phyloP scores from a whole-genome alignment of 1,140 invertebrate species.

The Drosophila dunni region DNA sequence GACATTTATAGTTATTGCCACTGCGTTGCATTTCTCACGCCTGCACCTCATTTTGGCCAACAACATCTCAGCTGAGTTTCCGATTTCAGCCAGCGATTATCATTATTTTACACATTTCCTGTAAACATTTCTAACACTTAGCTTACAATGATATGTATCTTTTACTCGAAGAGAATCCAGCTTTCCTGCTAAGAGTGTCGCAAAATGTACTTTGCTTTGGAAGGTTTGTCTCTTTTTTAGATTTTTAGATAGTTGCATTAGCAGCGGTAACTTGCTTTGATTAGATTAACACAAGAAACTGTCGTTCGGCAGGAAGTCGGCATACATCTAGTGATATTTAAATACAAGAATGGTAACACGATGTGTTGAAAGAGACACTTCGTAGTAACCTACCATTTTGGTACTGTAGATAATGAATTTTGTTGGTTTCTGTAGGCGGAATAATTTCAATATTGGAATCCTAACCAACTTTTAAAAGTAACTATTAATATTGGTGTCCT shows the following conservation, averaged over 20 bases:
- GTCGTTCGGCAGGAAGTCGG: constrained; percentile 34
- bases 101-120: constrained; percentile 74
- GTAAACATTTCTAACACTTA: constrained; percentile 53
- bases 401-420: too few species aligned
- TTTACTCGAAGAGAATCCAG: constrained; percentile 13
- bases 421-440: too few species aligned
- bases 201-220: constrained; percentile 20
- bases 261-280: constrained; percentile 71
- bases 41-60: constrained; percentile 28
- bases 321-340: constrained; percentile 17
- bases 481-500: too few species aligned
- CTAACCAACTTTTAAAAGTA: too few species aligned
- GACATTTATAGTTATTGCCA: constrained; percentile 17
- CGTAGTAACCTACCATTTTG: too few species aligned
- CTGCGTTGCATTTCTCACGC: constrained; percentile 80
- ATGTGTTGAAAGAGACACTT: constrained; percentile 13
- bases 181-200: constrained; percentile 62
- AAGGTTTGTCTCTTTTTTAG: constrained; percentile 1
- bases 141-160: constrained; percentile 51
- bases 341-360: not conserved
- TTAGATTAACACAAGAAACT: constrained; percentile 54
- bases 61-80: constrained; percentile 47
- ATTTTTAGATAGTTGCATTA: constrained; percentile 53
- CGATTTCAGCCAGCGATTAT: constrained; percentile 63
- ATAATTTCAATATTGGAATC: too few species aligned